These are phyloP conservation scores for Varanus komodoensis DNA, from an alignment of 2,113 vertebrate species.

Conservation along the genomic window DNA sequence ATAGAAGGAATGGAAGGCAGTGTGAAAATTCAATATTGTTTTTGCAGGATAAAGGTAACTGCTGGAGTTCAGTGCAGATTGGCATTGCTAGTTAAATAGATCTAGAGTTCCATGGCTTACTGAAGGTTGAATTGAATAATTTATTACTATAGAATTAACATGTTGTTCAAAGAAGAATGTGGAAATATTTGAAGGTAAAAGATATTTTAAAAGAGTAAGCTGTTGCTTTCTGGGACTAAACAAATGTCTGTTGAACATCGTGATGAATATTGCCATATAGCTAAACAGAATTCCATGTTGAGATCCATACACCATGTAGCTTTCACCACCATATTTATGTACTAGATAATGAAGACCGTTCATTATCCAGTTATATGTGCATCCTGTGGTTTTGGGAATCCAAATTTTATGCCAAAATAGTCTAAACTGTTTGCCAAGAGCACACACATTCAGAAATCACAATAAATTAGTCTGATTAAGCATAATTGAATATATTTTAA, in stretches of 20 bases:
- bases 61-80: not conserved
- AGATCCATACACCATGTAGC: not conserved
- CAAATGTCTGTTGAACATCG: not conserved
- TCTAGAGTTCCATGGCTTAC: not conserved
- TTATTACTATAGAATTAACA: not conserved
- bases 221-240: not conserved
- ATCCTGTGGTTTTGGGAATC: not conserved
- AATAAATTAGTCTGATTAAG: not conserved
- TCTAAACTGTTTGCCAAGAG: not conserved
- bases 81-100: not conserved
- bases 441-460: not conserved
- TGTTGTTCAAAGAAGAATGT: not conserved
- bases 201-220: not conserved
- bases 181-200: not conserved
- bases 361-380: not conserved
- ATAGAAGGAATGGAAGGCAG: not conserved
- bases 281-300: not conserved
- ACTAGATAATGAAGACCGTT: not conserved
- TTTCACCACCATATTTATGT: not conserved
- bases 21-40: slow-evolving; percentile 12
- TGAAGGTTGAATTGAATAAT: not conserved
- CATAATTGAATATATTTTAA: not conserved
- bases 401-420: not conserved
- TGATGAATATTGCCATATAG: not conserved
- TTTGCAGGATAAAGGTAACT: slow-evolving; percentile 17